A percentile compares a stretch with the other conserved stretches of the same genome.
Evolutionary conservation across 2,888 invertebrate species (phyloP).

Genomic region (Tillus elongatus): DNA sequence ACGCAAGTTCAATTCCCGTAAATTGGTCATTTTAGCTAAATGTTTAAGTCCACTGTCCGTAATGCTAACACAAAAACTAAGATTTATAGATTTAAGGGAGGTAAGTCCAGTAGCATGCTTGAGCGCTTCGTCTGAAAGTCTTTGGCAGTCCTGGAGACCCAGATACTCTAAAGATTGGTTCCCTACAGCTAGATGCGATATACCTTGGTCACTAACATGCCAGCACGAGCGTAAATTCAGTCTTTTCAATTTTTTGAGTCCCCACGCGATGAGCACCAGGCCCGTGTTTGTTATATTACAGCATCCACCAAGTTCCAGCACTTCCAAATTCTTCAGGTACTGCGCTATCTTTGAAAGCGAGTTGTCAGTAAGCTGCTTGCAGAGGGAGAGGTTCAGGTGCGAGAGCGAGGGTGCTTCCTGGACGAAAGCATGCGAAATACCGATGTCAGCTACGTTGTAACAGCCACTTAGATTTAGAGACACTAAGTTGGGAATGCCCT

Average conservation of each 20-base stretch:
- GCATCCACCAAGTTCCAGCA: constrained; percentile 85
- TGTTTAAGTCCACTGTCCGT: constrained; percentile 89
- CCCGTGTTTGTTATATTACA: constrained; percentile 85
- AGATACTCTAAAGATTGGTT: constrained; percentile 74
- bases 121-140: constrained; percentile 83
- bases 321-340: constrained; percentile 75
- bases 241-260: constrained; percentile 70
- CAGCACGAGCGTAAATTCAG: constrained; percentile 87
- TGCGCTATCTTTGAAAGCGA: constrained; percentile 79
- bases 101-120: constrained; percentile 75
- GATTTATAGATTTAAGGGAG: constrained; percentile 75
- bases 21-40: constrained; percentile 71
- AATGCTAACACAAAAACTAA: constrained; percentile 89
- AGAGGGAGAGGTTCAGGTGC: constrained; percentile 77
- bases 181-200: constrained; percentile 78
- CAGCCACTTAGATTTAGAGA: constrained; percentile 87
- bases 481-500: constrained; percentile 76
- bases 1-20: constrained; percentile 79
- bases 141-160: constrained; percentile 90
- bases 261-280: constrained; percentile 77
- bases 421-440: constrained; percentile 73
- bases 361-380: constrained; percentile 92
- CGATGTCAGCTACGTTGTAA: constrained; percentile 83
- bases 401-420: constrained; percentile 68
- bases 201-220: constrained; percentile 85